Percentiles rank a stretch among this genome's conserved stretches.
Evolutionary conservation across 2,113 vertebrate species (phyloP).

Genomic region (Epinephelus fuscoguttatus): DNA sequence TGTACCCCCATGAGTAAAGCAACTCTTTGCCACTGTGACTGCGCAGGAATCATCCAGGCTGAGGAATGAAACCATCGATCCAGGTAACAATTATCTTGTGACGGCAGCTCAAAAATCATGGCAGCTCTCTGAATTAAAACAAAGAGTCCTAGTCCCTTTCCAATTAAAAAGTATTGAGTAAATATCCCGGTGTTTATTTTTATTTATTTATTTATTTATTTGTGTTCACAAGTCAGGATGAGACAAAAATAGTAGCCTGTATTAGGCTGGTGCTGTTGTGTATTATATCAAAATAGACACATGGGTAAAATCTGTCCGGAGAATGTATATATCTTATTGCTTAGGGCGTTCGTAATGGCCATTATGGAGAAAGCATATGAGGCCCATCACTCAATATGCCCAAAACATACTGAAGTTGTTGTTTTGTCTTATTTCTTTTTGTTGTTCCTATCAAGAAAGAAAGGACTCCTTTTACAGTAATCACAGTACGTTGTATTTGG

Average conservation of each 20-base stretch:
- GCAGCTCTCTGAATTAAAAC: constrained; percentile 43
- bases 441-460: not conserved
- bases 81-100: constrained; percentile 44
- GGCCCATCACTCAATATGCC: constrained; percentile 6
- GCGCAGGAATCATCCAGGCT: constrained; percentile 8
- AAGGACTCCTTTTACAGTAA: not conserved
- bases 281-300: not conserved
- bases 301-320: not conserved
- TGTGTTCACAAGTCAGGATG: not conserved
- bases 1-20: constrained; percentile 14
- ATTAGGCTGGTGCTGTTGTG: not conserved
- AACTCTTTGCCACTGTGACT: constrained; percentile 15
- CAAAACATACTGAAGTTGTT: not conserved
- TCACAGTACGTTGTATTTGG: not conserved
- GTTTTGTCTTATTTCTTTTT: not conserved
- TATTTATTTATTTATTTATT: not conserved
- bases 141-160: constrained; percentile 27
- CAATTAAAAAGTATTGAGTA: constrained; percentile 33
- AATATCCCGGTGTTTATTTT: not conserved
- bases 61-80: constrained; percentile 49
- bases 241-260: not conserved
- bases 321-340: constrained; percentile 11
- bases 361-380: constrained; percentile 7
- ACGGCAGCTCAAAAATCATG: constrained; percentile 31
- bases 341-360: not conserved